Evolutionary conservation across 2,888 invertebrate species (phyloP).

Genomic region (Parnassius apollo): DNA sequence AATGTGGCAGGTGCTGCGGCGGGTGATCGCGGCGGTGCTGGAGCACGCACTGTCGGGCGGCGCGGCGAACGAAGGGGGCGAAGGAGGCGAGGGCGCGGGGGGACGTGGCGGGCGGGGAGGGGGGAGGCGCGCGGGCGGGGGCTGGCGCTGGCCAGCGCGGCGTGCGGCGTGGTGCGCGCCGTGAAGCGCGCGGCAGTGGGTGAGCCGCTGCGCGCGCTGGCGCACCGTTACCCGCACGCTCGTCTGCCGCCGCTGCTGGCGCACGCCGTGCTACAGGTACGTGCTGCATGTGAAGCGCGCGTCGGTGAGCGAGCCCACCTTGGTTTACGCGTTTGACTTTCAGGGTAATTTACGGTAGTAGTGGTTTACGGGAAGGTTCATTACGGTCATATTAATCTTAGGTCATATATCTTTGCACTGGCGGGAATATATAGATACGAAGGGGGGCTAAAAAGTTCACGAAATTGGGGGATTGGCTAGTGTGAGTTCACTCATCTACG

Average conservation of each 20-base stretch:
- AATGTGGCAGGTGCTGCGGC: slow-evolving; percentile 48
- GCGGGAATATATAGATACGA: too few species aligned
- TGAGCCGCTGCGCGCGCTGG: slow-evolving; percentile 55
- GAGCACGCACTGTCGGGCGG: slow-evolving; percentile 50
- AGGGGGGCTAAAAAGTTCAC: too few species aligned
- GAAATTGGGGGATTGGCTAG: too few species aligned
- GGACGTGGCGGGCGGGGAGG: slow-evolving; percentile 34
- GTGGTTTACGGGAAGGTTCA: too few species aligned
- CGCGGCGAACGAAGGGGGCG: slow-evolving; percentile 9
- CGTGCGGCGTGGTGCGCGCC: slow-evolving; percentile 39
- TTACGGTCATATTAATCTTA: too few species aligned
- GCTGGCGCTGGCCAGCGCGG: slow-evolving; percentile 35
- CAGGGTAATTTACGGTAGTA: too few species aligned
- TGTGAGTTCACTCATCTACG: too few species aligned
- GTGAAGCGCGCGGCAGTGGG: slow-evolving; percentile 43
- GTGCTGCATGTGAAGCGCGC: too few species aligned
- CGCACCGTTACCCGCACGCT: slow-evolving; percentile 42
- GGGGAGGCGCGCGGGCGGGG: slow-evolving; percentile 47
- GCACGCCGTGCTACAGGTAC: slow-evolving; percentile 45
- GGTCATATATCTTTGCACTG: too few species aligned
- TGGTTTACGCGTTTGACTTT: too few species aligned
- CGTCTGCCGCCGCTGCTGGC: slow-evolving; percentile 60
- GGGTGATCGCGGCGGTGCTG: slow-evolving; percentile 53
- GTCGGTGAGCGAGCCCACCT: too few species aligned
- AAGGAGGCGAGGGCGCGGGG: slow-evolving; percentile 32